Base-by-base conservation (phyloP, 2,888 invertebrate species). In the Cataglyphis cursor region DNA sequence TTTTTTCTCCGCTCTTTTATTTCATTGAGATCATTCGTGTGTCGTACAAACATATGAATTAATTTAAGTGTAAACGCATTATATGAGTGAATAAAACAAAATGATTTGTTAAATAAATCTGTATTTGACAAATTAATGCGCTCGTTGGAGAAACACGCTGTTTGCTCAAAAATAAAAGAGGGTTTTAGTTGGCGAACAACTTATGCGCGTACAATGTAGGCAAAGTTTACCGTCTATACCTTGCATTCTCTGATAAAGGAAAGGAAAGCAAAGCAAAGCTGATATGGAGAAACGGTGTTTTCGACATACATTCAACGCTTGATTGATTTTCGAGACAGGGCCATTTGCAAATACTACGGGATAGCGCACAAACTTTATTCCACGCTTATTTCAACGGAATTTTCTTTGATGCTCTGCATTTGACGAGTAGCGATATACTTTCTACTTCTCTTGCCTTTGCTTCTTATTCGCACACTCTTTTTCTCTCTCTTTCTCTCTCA, bases 351-450 rank as follows among this genome's bases (percentile, higher is more conserved):
- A 62, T 15, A 44, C 24, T 12, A 24, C 5, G 18, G 10, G 28
- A 15, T 10, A 59, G 31, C 6, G 68, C 18, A 24, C 10, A 18
- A 68, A 70, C 59, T 70, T 70, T 78, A 70, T 59, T 59, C 78
- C 18, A 59, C 41, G 38, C 41, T 65, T 66, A 28, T 66, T 76
- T 21, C 9, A n/a, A 57, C 21, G 38, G 5, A 70, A 68, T 78
- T 78, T 9, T 12, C 31, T 78, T 78, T 68, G 59, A 78, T 12
- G 57, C 21, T 59, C 21, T 78, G 21, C 41, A 10, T 2, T 44
- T 21, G 68, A 57, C 28, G 28, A 15, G 10, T 59, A 59, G n/a
- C 59, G 18, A 57, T 70, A 44, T 65, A 65, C 15, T 38, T 54
- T 54, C n/a, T 5, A 31, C 3, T 61, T 35, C 3, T 15, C 38